Percentiles rank a stretch among this genome's conserved stretches.
phyloP scores from a whole-genome alignment of 2,888 invertebrate genomes.

The Ephialtes manifestator region DNA sequence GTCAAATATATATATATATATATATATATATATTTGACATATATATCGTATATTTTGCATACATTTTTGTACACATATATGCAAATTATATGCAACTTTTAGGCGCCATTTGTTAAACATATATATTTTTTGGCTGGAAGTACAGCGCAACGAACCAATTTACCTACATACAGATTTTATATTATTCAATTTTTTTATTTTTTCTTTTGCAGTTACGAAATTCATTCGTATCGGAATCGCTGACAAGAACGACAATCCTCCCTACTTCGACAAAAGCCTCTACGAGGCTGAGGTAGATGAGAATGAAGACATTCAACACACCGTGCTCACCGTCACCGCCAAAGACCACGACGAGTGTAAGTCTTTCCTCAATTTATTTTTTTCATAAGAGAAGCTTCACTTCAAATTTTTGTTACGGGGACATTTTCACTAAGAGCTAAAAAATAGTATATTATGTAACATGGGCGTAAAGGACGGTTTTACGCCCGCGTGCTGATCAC shows the following conservation, averaged over 20 bases:
- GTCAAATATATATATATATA: no score
- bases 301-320: conserved; percentile 98
- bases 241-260: conserved; percentile 99
- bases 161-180: background rate
- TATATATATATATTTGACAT: no score
- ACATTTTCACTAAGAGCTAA: no score
- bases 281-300: conserved; percentile 99
- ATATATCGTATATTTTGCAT: no score
- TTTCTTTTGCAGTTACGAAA: conserved; percentile 94
- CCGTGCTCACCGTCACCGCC: conserved; percentile 98
- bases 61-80: no score
- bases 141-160: conserved; percentile 3
- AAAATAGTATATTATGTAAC: no score
- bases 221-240: conserved; percentile 99
- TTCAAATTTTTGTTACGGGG: background rate
- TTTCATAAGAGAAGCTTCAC: background rate
- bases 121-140: no score
- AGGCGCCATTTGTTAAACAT: no score
- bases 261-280: conserved; percentile 98
- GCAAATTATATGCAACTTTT: no score
- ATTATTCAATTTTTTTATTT: conserved; percentile 17
- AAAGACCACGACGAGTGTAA: conserved; percentile 99
- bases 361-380: conserved; percentile 84
- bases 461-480: no score
- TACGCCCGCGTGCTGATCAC: no score